A percentile compares a stretch with the other conserved stretches of the same genome.
phyloP scores from a whole-genome alignment of 2,888 invertebrate genomes.

The Axea sp. region DNA sequence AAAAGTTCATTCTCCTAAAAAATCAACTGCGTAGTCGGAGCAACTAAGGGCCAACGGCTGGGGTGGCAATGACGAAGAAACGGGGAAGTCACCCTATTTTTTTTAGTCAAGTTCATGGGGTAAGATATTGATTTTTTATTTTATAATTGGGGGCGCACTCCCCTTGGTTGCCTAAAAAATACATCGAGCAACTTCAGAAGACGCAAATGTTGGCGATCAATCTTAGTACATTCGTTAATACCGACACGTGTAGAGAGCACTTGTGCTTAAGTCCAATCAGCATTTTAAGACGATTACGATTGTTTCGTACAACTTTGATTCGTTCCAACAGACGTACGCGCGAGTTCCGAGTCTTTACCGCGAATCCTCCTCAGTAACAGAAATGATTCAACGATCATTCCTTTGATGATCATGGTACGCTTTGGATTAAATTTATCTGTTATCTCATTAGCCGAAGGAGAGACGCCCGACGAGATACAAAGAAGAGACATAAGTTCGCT shows the following conservation, averaged over 20 bases:
- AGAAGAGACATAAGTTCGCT: no score
- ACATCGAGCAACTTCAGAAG: slow-evolving; percentile 72
- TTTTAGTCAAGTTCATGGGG: slow-evolving; percentile 72
- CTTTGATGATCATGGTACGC: no score
- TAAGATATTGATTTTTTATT: slow-evolving; percentile 80
- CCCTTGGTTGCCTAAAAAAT: slow-evolving; percentile 77
- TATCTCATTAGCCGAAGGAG: slow-evolving; percentile 3
- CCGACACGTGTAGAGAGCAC: slow-evolving; percentile 51
- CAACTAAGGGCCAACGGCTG: slow-evolving; percentile 65
- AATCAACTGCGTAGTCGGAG: slow-evolving; percentile 70
- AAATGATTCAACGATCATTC: no score
- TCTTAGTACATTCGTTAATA: slow-evolving; percentile 47
- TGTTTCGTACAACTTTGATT: no score
- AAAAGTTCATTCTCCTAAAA: slow-evolving; percentile 64
- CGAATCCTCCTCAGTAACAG: no score
- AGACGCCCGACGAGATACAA: slow-evolving; percentile 68
- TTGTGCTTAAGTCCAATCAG: slow-evolving; percentile 23
- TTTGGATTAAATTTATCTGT: no score
- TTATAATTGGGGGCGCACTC: slow-evolving; percentile 79
- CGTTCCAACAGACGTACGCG: no score
- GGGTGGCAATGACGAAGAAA: slow-evolving; percentile 74
- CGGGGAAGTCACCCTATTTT: slow-evolving; percentile 77
- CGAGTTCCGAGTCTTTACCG: no score
- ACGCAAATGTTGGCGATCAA: slow-evolving; percentile 55
- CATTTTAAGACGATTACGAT: slow-evolving; percentile 12